Evolutionary conservation across 2,888 invertebrate genomes (phyloP).

Genomic region (Eristalinus aeneus): DNA sequence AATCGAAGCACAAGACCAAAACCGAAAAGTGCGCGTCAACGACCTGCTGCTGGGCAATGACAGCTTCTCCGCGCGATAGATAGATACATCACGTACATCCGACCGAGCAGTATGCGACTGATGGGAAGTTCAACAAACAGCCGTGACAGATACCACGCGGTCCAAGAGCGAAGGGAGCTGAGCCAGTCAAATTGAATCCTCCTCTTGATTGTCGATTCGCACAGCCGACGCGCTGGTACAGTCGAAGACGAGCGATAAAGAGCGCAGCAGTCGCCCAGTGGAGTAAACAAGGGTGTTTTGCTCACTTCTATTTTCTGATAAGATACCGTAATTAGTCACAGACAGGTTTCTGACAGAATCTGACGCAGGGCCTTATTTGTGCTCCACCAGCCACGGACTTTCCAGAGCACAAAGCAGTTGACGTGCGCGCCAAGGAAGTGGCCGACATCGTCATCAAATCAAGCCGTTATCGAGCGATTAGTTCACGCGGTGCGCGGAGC

Average conservation of each 20-base stretch:
- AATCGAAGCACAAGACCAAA: neutral
- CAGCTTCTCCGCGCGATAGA: neutral
- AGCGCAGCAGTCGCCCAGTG: neutral
- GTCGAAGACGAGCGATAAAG: constrained; percentile 29
- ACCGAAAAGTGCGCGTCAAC: constrained; percentile 9
- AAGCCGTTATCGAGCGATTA: constrained; percentile 23
- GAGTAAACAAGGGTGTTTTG: constrained; percentile 42
- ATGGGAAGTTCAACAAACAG: constrained; percentile 65
- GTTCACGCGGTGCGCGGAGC: constrained; percentile 7
- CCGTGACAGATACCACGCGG: constrained; percentile 52
- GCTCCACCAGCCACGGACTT: neutral
- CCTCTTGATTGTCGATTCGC: neutral
- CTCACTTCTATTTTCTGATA: constrained; percentile 16
- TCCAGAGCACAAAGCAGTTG: neutral
- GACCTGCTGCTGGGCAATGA: constrained; percentile 22
- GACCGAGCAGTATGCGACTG: constrained; percentile 24
- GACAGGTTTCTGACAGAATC: constrained; percentile 39
- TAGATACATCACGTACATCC: constrained; percentile 12
- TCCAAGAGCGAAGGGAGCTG: neutral
- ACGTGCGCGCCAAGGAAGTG: neutral
- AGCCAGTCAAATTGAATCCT: neutral
- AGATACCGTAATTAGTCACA: constrained; percentile 34
- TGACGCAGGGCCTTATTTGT: neutral
- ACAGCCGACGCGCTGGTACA: constrained; percentile 19
- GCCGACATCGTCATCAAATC: neutral